A percentile compares a stretch with the other conserved stretches of the same genome.
phyloP scores from a whole-genome alignment of 2,888 invertebrate species.

The Dasypolia templi region DNA sequence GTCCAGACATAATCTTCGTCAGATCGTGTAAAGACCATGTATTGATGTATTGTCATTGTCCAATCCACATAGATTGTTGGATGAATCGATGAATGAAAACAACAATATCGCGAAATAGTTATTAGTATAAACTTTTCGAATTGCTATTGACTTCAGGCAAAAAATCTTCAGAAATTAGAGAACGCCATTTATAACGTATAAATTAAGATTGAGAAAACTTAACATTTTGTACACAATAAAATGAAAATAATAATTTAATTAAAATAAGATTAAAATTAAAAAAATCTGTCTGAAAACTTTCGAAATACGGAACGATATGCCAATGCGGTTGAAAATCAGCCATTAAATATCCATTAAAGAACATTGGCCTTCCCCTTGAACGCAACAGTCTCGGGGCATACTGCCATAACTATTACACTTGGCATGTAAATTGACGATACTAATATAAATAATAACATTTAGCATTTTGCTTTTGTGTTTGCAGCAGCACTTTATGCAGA shows the following conservation, averaged over 20 bases:
- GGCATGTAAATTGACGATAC: constrained; percentile 5
- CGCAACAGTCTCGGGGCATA: constrained; percentile 22
- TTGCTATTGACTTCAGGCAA: background rate
- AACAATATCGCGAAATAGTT: background rate
- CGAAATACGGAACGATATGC: background rate
- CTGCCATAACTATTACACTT: constrained; percentile 29
- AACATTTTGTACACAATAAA: too few relatives aligned
- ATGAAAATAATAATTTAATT: too few relatives aligned
- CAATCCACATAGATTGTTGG: background rate
- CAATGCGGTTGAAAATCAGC: background rate
- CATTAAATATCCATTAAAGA: constrained; percentile 51
- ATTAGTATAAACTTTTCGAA: background rate
- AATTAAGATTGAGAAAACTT: too few relatives aligned
- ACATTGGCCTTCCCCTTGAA: constrained; percentile 37
- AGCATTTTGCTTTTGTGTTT: too few relatives aligned
- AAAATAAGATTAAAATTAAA: background rate
- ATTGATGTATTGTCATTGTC: too few relatives aligned
- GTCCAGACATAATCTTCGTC: background rate
- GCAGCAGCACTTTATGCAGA: too few relatives aligned
- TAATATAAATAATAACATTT: constrained; percentile 11
- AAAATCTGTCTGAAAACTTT: background rate
- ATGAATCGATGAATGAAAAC: background rate
- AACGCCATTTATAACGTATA: too few relatives aligned
- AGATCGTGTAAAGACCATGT: too few relatives aligned
- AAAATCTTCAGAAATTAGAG: background rate